phyloP scores from a whole-genome alignment of 2,113 vertebrate genomes.

The Protobothrops flavoviridis region DNA sequence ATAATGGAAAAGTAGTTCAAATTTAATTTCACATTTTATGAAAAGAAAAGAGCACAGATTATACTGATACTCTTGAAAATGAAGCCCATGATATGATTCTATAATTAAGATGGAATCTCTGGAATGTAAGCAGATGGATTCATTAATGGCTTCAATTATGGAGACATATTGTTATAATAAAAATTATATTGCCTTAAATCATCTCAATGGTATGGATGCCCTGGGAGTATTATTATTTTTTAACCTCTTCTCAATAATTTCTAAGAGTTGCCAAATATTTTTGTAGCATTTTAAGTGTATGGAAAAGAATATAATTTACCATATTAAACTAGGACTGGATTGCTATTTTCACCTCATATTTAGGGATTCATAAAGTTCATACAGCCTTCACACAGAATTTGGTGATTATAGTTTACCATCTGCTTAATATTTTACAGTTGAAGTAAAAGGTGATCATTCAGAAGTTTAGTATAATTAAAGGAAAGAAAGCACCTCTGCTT shows the following conservation, averaged over 20 bases:
- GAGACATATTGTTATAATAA: constrained; percentile 30
- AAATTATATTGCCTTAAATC: constrained; percentile 33
- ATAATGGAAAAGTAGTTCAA: constrained; percentile 3
- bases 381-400: not conserved
- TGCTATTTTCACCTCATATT: not conserved
- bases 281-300: not conserved
- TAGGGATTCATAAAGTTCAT: not conserved
- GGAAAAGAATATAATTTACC: not conserved
- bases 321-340: constrained; percentile 16
- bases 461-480: constrained; percentile 12
- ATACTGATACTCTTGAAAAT: constrained; percentile 12
- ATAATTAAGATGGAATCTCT: constrained; percentile 39
- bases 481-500: not conserved
- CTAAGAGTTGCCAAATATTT: constrained; percentile 23
- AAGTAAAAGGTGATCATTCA: not conserved
- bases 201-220: constrained; percentile 20
- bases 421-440: not conserved
- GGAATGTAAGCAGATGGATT: constrained; percentile 51
- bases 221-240: not conserved
- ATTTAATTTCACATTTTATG: not conserved
- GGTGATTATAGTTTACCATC: not conserved
- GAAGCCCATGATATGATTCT: not conserved
- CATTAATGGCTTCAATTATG: constrained; percentile 49
- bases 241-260: not conserved
- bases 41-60: constrained; percentile 9